Evolutionary conservation across 2,888 invertebrate genomes (phyloP), one percentile per base, ranked within the genome.

Genomic region (Girardia tigrina): DNA sequence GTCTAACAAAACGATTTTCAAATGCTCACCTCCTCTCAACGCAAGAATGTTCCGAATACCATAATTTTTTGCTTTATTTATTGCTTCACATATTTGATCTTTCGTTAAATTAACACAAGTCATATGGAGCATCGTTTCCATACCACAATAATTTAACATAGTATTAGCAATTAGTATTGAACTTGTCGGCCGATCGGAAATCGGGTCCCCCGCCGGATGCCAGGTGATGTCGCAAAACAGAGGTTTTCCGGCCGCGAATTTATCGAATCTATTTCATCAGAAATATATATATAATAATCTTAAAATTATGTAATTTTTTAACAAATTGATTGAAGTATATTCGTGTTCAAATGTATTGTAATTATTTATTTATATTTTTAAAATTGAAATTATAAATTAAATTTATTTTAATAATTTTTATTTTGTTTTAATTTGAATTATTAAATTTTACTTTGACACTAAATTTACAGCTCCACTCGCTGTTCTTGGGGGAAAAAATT

Each of bases 11-110:
- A n/a, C n/a, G n/a, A n/a, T n/a, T n/a, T n/a, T n/a, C n/a, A n/a
- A n/a, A n/a, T n/a, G n/a, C n/a, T 36, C 4, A 90, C 90, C 91
- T 86, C 91, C 91, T 81, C 89, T 85, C 69, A 91, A 83, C 1
- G 89, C 88, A 77, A 91, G 87, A 79, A 91, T 85, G 82, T 90
- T 90, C 79, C 86, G 86, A 77, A 91, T 87, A 1, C 88, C 89
- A 28, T 87, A 82, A 70, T 86, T 83, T 81, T 89, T 87, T 1
- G 90, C 87, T 79, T 86, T 83, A 42, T 84, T 81, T 76, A 91
- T 81, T 78, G 86, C 84, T 14, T 79, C 78, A 72, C 83, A 80
- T 69, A 87, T 83, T 74, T 86, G 81, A 0, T 82, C 83, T 87
- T 0, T 87, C 23, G 56, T 12, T 23, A 56, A 12, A 20, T 56